Base-by-base conservation (phyloP, 1,140 invertebrate genomes). In the Himalopsyche phryganea region DNA sequence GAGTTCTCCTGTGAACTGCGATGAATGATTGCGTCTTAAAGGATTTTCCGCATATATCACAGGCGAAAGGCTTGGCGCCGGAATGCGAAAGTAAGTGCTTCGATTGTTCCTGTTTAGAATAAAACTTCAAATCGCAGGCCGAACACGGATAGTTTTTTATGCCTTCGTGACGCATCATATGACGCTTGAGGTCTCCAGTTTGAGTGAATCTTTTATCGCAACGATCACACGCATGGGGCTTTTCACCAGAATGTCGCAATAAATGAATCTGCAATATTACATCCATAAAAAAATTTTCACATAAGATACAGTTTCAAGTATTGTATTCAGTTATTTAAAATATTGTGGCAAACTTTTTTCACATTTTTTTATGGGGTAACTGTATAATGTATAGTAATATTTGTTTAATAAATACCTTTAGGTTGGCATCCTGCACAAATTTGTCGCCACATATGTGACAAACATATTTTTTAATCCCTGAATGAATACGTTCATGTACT, bases 1-100 rank as follows among this genome's bases (percentile, higher is more conserved):
- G 73, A 58, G 71, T 72, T 58, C 71, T 70, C 47, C 68, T 66
- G 62, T 75, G 73, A 44, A 73, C 69, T 60, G 72, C 73, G 40
- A 75, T 54, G 50, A 70, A 72, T 61, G 69, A 67, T 67, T 74
- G 67, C 36, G 66, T 68, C 36, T 69, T 69, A 61, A 73, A 73
- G 65, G 71, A 67, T 52, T 70, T 72, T 54, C 68, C 69, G 54
- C 69, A 73, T 42, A 68, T 66, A 35, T 70, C 63, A 44, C 69
- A 70, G 32, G 68, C 65, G 48, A 72, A 65, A 48, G 68, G 67
- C 45, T 71, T 72, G 48, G 63, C 59, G 41, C 71, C 57, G 40
- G 67, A 64, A 23, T 72, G 70, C 20, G 69, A 69, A 32, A 13
- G 13, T 15, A 47, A 38, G 19, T 50, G 36, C 17, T 20, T 61